A percentile compares a stretch with the other conserved stretches of the same genome.
These are phyloP conservation scores for Holotrichia oblita DNA, from an alignment of 1,140 invertebrate species.

Conservation along the genomic window DNA sequence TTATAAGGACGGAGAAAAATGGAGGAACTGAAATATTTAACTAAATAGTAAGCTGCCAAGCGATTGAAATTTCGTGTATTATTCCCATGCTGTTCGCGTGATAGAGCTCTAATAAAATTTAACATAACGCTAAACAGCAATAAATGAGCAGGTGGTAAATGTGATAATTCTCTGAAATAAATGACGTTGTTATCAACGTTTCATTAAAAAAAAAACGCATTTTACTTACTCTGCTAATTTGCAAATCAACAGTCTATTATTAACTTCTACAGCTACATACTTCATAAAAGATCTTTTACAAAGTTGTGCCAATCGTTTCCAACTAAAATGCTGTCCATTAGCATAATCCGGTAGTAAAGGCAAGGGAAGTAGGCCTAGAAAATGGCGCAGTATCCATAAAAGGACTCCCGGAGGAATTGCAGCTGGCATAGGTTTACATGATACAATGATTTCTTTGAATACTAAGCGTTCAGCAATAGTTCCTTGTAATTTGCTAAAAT, in stretches of 20 bases:
- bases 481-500: constrained; percentile 37
- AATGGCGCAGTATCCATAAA: constrained; percentile 41
- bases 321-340: constrained; percentile 27
- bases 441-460: constrained; percentile 23
- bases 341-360: constrained; percentile 34
- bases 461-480: constrained; percentile 32
- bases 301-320: constrained; percentile 2
- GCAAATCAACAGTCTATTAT: constrained; percentile 30
- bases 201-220: neutral
- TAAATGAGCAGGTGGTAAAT: constrained; percentile 29
- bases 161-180: constrained; percentile 15
- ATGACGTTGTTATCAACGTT: neutral
- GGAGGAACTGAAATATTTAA: constrained; percentile 37
- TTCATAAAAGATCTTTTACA: constrained; percentile 34
- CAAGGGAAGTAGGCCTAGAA: constrained; percentile 39
- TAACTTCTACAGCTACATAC: constrained; percentile 12
- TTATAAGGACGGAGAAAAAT: constrained; percentile 37
- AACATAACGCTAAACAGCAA: constrained; percentile 26
- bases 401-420: constrained; percentile 21
- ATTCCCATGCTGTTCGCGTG: neutral
- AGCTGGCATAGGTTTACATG: constrained; percentile 29
- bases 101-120: constrained; percentile 20
- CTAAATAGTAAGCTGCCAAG: constrained; percentile 26
- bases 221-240: constrained; percentile 35
- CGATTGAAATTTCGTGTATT: neutral